Evolutionary conservation across 1,140 invertebrate species (phyloP), one percentile per base, ranked within the genome.

Genomic region (Camponotus floridanus): DNA sequence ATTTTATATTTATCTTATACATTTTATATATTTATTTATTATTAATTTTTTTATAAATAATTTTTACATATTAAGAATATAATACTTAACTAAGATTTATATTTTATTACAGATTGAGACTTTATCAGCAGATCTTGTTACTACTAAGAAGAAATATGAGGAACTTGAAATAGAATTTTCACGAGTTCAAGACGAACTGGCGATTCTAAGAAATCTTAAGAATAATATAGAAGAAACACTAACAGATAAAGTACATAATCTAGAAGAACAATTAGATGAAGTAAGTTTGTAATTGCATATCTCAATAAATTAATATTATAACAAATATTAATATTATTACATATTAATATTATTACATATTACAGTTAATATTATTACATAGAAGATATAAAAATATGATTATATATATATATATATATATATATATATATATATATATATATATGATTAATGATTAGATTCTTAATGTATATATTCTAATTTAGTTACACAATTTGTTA

Each of bases 31-130:
- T 57, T 74, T 36, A 80, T 15, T 80, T 39, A 59, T 62, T 78
- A 59, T 45, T 57, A 70, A 39, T 78, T 31, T 21, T 7, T 18
- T 13, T 9, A 26, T 13, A 42, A 1, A 21, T 21, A 68, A 71
- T 74, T 74, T 39, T 31, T 73, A 64, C 33, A 57, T 9, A 51
- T 4, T 4, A 51, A 51, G 4, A 5, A 51, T 51, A 51, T 61
- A 31, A 36, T 42, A 39, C 8, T 36, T 31, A 26, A 21, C 26
- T 48, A 8, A 45, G 33, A 8, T 33, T 36, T 33, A 86, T 31
- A 59, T 87, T 84, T 65, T 78, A 80, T 92, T 93, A 9, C 67
- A 96, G 95, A 94, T 94, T 76, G 94, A 95, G 76, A 90, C 91
- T 36, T 84, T 95, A 64, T 91, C 88, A 15, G 9, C 76, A 39